A percentile compares a stretch with the other conserved stretches of the same genome.
Evolutionary conservation across 30 jellyfish, hydroid and myxozoan species (phyloP).

Genomic region (Pelagia noctiluca): DNA sequence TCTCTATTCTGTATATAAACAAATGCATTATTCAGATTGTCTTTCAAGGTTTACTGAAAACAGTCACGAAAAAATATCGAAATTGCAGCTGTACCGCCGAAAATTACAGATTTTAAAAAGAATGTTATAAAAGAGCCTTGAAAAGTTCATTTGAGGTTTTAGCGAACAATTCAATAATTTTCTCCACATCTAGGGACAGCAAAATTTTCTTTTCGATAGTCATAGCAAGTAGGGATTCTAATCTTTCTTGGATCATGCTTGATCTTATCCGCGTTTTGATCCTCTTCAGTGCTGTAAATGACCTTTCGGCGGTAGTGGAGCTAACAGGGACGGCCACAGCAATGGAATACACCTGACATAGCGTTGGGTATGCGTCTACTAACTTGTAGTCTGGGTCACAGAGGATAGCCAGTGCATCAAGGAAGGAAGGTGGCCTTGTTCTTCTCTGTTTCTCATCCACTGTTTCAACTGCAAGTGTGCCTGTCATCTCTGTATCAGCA

Average conservation of each 20-base stretch:
- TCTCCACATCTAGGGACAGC: constrained; percentile 15
- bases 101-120: constrained; percentile 21
- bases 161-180: constrained; percentile 26
- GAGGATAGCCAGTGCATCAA: constrained; percentile 37
- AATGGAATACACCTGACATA: constrained; percentile 37
- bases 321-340: constrained; percentile 49
- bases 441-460: constrained; percentile 46
- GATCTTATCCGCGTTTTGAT: constrained; percentile 28
- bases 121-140: constrained; percentile 27
- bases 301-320: constrained; percentile 26
- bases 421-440: constrained; percentile 38
- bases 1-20: constrained; percentile 28
- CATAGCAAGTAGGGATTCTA: constrained; percentile 38
- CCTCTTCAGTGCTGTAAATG: constrained; percentile 16
- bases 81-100: not conserved
- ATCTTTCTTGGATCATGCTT: constrained; percentile 32
- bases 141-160: constrained; percentile 36
- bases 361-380: constrained; percentile 57
- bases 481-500: constrained; percentile 23
- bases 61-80: no score
- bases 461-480: constrained; percentile 31
- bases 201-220: no score
- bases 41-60: no score
- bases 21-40: constrained; percentile 7
- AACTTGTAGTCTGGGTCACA: constrained; percentile 54